A percentile compares a stretch with the other conserved stretches of the same genome.
These are phyloP conservation scores for Dolichopus griseipennis DNA, from an alignment of 2,888 invertebrate genomes.

Conservation along the genomic window DNA sequence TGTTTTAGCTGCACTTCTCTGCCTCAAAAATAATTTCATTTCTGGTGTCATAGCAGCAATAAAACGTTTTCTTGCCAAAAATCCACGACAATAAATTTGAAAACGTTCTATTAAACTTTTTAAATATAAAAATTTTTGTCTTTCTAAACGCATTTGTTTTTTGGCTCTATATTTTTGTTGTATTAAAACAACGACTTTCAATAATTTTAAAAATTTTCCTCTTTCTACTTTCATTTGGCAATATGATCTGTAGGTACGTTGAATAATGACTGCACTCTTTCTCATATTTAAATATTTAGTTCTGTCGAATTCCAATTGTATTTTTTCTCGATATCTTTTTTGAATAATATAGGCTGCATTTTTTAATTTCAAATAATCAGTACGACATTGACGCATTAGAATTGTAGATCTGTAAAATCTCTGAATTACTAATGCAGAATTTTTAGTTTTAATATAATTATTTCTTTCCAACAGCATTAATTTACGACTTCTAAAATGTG, in stretches of 20 bases:
- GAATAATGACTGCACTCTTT: constrained; percentile 30
- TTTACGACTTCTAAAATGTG: constrained; percentile 33
- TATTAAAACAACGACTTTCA: constrained; percentile 27
- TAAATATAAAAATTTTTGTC: constrained; percentile 30
- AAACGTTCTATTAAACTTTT: constrained; percentile 29
- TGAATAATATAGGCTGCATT: constrained; percentile 40
- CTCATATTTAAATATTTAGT: constrained; percentile 13
- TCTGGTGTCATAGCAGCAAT: constrained; percentile 45
- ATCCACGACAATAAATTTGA: constrained; percentile 46
- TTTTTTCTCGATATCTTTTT: constrained; percentile 36
- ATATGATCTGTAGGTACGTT: constrained; percentile 33
- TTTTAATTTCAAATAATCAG: constrained; percentile 12
- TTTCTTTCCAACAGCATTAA: constrained; percentile 23
- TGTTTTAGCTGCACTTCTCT: constrained; percentile 49
- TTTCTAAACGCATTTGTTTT: constrained; percentile 38
- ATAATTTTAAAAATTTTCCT: constrained; percentile 27
- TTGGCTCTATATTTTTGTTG: constrained; percentile 44
- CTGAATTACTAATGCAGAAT: constrained; percentile 31
- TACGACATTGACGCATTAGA: constrained; percentile 23
- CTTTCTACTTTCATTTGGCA: constrained; percentile 27
- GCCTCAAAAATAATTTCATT: constrained; percentile 42
- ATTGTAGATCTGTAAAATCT: constrained; percentile 27
- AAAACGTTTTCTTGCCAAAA: constrained; percentile 45
- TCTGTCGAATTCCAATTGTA: neutral
- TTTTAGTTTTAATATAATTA: constrained; percentile 25